These are phyloP conservation scores for Ariolimax columbianus DNA, from an alignment of 2,888 invertebrate species.

Conservation along the genomic window DNA sequence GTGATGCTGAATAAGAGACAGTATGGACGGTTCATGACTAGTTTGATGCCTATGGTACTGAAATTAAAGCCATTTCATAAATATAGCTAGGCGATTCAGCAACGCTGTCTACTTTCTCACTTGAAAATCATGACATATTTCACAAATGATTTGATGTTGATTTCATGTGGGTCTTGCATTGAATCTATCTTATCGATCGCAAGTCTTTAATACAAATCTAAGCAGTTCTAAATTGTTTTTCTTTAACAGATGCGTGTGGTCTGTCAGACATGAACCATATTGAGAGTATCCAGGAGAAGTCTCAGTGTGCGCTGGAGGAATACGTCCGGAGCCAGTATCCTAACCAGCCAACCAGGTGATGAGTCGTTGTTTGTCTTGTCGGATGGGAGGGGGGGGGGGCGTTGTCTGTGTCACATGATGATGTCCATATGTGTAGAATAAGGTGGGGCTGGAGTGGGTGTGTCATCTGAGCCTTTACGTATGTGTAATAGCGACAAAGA, in stretches of 20 bases:
- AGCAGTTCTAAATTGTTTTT: background rate
- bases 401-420: no score
- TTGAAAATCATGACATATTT: background rate
- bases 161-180: background rate
- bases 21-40: no score
- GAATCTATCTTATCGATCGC: background rate
- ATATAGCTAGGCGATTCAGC: no score
- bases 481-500: no score
- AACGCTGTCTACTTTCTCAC: background rate
- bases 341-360: constrained; percentile 96
- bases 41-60: no score
- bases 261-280: constrained; percentile 96
- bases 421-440: no score
- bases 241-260: constrained; percentile 92
- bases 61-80: no score
- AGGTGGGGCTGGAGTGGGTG: no score
- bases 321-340: constrained; percentile 98
- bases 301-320: constrained; percentile 97
- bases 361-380: constrained; percentile 75
- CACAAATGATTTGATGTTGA: background rate
- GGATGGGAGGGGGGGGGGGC: background rate
- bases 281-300: constrained; percentile 97
- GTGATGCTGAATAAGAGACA: no score
- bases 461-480: no score
- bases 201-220: background rate